Evolutionary conservation across 2,113 vertebrate genomes (phyloP).

Genomic region (Brevimyrus niger): DNA sequence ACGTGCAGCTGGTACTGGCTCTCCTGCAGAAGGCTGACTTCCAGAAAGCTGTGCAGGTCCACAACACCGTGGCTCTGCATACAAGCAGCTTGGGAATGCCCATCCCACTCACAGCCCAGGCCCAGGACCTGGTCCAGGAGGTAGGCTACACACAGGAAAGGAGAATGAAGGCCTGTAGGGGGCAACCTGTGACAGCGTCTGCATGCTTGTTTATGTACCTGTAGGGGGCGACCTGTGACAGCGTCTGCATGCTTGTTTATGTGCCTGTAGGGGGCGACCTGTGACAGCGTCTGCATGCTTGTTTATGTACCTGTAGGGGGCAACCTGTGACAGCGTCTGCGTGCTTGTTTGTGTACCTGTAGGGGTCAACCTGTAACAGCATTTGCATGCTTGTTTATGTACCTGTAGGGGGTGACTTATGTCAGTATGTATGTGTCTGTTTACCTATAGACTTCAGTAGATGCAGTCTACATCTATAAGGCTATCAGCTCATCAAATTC

Average conservation of each 20-base stretch:
- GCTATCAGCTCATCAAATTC: background rate
- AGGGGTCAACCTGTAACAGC: background rate
- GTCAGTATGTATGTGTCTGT: background rate
- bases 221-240: background rate
- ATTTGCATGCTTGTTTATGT: no score
- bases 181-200: background rate
- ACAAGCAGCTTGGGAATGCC: conserved; percentile 76
- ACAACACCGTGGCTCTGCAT: conserved; percentile 75
- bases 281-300: background rate
- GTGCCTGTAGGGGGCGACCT: background rate
- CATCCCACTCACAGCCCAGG: conserved; percentile 65
- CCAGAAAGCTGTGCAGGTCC: conserved; percentile 79
- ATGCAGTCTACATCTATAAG: background rate
- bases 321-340: background rate
- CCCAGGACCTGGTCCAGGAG: conserved; percentile 64
- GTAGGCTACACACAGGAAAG: conserved; percentile 49
- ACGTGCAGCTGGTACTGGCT: conserved; percentile 75
- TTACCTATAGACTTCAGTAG: background rate
- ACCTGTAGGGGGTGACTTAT: background rate
- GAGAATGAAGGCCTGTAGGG: background rate
- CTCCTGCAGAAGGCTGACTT: conserved; percentile 81
- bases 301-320: no score
- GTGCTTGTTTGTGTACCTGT: background rate
- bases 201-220: background rate
- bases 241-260: background rate